phyloP scores from a whole-genome alignment of 2,113 vertebrate species.

The Atherinomorus stipes region DNA sequence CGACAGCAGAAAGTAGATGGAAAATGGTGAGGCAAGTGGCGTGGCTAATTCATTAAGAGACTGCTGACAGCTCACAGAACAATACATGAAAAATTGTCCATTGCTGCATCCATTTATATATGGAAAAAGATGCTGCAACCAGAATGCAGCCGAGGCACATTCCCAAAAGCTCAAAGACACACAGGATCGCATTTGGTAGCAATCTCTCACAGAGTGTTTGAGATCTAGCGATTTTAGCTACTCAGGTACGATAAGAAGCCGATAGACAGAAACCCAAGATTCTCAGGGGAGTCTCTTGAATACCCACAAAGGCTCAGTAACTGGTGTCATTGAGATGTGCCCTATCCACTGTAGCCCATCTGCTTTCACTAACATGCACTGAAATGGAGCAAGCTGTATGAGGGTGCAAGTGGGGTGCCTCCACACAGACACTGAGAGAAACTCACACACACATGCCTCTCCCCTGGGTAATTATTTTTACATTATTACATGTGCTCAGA shows the following conservation, averaged over 20 bases:
- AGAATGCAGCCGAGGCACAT: slow-evolving; percentile 13
- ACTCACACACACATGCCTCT: slow-evolving; percentile 59
- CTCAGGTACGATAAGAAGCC: slow-evolving; percentile 77
- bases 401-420: slow-evolving; percentile 66
- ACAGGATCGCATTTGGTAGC: slow-evolving; percentile 56
- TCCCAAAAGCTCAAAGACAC: slow-evolving; percentile 44
- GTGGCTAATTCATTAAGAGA: slow-evolving; percentile 74
- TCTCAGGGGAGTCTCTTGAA: slow-evolving; percentile 68
- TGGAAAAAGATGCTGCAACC: not conserved
- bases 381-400: slow-evolving; percentile 53
- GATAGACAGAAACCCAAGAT: slow-evolving; percentile 50
- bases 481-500: slow-evolving; percentile 89
- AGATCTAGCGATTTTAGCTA: slow-evolving; percentile 65
- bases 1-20: slow-evolving; percentile 69
- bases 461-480: slow-evolving; percentile 89
- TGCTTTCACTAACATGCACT: slow-evolving; percentile 53
- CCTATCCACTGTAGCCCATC: slow-evolving; percentile 44
- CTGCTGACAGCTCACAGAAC: slow-evolving; percentile 50
- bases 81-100: slow-evolving; percentile 50
- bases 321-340: slow-evolving; percentile 82
- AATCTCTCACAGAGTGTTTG: slow-evolving; percentile 57
- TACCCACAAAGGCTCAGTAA: slow-evolving; percentile 76
- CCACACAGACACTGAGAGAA: slow-evolving; percentile 21
- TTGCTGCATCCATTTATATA: slow-evolving; percentile 36
- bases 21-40: slow-evolving; percentile 60